Base-by-base conservation (phyloP, 2,888 invertebrate species). In the Sabatieria punctata region DNA sequence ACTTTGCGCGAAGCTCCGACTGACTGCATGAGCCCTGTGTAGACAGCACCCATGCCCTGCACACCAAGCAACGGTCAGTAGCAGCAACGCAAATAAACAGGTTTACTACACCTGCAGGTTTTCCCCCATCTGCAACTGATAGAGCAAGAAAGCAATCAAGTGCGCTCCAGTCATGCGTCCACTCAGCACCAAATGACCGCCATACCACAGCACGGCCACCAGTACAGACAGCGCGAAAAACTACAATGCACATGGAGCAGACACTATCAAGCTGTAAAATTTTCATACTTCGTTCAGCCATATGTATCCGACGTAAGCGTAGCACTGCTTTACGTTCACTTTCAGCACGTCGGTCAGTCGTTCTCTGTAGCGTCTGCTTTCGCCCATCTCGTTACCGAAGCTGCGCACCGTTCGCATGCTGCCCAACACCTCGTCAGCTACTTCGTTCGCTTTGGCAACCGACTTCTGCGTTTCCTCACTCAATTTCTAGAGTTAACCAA, bases 1-100 rank as follows among this genome's bases (percentile, higher is more conserved):
- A 70, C 66, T 51, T 69, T 69, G 41, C 65, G 53, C 1, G 68
- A 67, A 1, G 69, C 68, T 21, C 69, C 69, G 26, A 66, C 60
- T 4, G 68, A 64, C 52, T 67, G 63, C 69, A 69, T 69, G 26
- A 69, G 49, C 3, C 66, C 66, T 18, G 67, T 65, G 51, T 65
- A 66, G 8, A 68, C 68, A 52, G 58, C 57, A n/a, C 65, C 62
- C 24, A 69, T 61, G 40, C 52, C 56, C 66, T 68, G 53, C 24
- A 57, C n/a, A n/a, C n/a, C n/a, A n/a, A n/a, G n/a, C n/a, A n/a
- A n/a, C n/a, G n/a, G n/a, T n/a, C 33, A n/a, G 13, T 33, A 33
- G n/a, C 33, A 33, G 33, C n/a, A 13, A 33, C 11, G 33, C 33
- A 33, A 11, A 33, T 13, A 33, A 33, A 13, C n/a, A 33, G n/a